Conservation (phyloP, 2,113 vertebrate genomes). For the Aplodontia rufa region DNA sequence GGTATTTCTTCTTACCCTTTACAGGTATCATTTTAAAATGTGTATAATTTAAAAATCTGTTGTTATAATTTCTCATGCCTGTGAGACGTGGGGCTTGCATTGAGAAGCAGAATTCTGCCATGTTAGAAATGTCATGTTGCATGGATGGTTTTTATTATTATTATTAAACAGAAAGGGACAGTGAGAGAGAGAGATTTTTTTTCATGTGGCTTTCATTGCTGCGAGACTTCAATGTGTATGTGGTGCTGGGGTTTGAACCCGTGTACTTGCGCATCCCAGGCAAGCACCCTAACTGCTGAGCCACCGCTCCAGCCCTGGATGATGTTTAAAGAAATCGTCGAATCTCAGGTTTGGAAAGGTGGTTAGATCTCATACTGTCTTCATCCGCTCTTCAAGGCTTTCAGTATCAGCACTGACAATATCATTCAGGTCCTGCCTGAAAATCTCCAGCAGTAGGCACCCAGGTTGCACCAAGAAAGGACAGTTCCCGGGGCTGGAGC, state of each 20-base stretch:
- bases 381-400: not conserved
- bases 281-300: too few relatives aligned
- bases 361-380: not conserved
- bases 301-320: too few relatives aligned
- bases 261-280: too few relatives aligned
- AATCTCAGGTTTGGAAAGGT: not conserved
- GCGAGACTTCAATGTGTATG: too few relatives aligned
- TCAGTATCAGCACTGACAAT: not conserved
- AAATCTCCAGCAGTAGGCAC: not conserved
- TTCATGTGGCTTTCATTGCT: too few relatives aligned
- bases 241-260: too few relatives aligned
- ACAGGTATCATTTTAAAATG: not conserved
- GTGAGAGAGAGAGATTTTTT: too few relatives aligned
- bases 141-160: too few relatives aligned
- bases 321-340: not conserved
- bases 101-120: not conserved
- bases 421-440: not conserved
- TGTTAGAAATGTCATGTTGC: not conserved
- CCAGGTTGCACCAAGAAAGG: not conserved
- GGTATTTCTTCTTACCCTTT: not conserved
- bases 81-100: not conserved
- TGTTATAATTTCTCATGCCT: not conserved
- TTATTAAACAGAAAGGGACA: too few relatives aligned
- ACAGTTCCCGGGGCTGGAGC: too few relatives aligned
- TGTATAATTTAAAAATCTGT: not conserved